Percentiles rank a stretch among this genome's conserved stretches.
Evolutionary conservation across 2,888 invertebrate species (phyloP).

Genomic region (Drosophila greeni): DNA sequence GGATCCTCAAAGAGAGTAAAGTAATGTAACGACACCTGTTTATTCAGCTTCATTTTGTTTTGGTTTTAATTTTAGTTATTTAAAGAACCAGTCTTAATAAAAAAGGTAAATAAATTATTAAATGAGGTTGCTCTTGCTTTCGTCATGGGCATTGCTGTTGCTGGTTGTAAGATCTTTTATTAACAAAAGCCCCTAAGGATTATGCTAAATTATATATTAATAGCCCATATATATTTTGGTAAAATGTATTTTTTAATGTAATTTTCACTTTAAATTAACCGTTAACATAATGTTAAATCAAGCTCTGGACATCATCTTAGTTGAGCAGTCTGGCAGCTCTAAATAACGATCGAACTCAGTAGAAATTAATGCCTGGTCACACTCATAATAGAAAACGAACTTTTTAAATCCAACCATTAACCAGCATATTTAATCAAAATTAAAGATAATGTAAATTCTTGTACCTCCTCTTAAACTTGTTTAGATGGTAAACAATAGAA

Average conservation of each 20-base stretch:
- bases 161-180: neutral
- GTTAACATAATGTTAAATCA: slow-evolving; percentile 5
- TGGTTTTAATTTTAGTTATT: neutral
- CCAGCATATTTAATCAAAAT: neutral
- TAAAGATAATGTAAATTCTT: too few relatives aligned
- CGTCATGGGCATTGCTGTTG: too few relatives aligned
- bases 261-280: neutral
- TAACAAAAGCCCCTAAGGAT: neutral
- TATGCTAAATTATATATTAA: too few relatives aligned
- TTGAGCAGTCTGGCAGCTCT: slow-evolving; percentile 20
- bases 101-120: neutral
- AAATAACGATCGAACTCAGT: too few relatives aligned
- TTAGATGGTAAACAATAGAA: neutral
- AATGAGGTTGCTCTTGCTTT: neutral
- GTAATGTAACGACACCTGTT: neutral
- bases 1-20: neutral
- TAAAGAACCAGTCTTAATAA: neutral
- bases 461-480: too few relatives aligned
- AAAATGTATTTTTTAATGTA: neutral
- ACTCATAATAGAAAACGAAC: neutral
- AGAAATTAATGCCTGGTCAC: neutral
- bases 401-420: neutral
- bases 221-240: too few relatives aligned
- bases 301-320: neutral
- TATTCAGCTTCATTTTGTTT: neutral